phyloP scores from a whole-genome alignment of 1,140 invertebrate genomes.

The Temnothorax curvispinosus region DNA sequence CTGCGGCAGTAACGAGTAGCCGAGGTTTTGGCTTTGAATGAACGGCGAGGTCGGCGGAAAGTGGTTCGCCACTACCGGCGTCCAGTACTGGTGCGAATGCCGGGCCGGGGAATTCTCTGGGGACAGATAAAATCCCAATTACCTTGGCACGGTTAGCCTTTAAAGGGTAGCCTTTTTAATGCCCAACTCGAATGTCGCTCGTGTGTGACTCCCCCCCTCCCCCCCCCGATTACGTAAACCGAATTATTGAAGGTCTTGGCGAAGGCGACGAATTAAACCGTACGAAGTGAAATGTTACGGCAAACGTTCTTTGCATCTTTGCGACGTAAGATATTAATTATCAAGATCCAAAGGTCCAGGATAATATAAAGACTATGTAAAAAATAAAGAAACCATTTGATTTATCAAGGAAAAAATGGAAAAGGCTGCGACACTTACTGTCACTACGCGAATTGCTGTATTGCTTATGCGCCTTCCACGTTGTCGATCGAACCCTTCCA shows the following conservation, averaged over 20 bases:
- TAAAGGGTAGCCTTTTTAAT: background rate
- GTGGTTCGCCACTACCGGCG: conserved; percentile 88
- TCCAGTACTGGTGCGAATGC: conserved; percentile 86
- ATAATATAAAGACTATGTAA: background rate
- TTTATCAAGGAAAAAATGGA: background rate
- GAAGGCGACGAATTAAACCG: background rate
- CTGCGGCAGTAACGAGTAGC: conserved; percentile 81
- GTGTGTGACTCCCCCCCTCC: background rate
- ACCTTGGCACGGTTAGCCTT: background rate
- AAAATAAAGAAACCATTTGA: background rate
- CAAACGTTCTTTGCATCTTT: background rate
- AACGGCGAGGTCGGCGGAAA: conserved; percentile 88
- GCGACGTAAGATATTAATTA: background rate
- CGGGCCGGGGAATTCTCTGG: conserved; percentile 81
- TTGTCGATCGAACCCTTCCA: conserved; percentile 89
- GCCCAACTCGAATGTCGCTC: background rate
- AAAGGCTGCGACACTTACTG: conserved; percentile 71
- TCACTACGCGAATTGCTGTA: conserved; percentile 83
- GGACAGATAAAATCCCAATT: conserved; percentile 45
- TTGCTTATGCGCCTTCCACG: conserved; percentile 86
- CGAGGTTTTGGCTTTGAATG: conserved; percentile 79
- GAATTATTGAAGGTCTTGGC: background rate
- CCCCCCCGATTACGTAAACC: background rate
- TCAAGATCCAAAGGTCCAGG: background rate
- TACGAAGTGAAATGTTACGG: background rate